These are phyloP conservation scores for Synergus gifuensis DNA, from an alignment of 2,888 invertebrate species.

Conservation along the genomic window DNA sequence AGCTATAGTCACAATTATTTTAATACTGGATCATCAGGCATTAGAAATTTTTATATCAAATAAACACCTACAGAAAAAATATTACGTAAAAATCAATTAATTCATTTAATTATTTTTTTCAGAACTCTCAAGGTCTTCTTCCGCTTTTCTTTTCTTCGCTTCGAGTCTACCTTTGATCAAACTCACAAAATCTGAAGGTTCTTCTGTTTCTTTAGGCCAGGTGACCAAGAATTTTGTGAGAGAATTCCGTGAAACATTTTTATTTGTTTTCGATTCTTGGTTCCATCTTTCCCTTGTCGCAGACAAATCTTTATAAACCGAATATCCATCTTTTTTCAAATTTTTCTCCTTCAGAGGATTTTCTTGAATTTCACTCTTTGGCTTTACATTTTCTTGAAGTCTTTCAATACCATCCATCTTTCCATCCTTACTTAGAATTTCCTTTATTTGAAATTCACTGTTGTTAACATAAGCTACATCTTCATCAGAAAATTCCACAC, in stretches of 20 bases:
- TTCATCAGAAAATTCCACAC: constrained; percentile 66
- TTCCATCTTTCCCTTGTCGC: constrained; percentile 40
- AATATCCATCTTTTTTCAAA: constrained; percentile 28
- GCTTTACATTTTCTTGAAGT: constrained; percentile 50
- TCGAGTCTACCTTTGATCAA: constrained; percentile 65
- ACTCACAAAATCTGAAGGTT: constrained; percentile 59
- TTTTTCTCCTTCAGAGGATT: constrained; percentile 10
- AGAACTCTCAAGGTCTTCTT: not conserved
- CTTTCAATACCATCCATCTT: constrained; percentile 27
- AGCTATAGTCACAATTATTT: not conserved
- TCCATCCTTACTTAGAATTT: constrained; percentile 44
- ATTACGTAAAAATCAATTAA: not conserved
- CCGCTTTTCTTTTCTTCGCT: constrained; percentile 50
- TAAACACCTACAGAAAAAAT: not conserved
- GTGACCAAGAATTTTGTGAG: constrained; percentile 13
- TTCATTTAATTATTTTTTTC: not conserved
- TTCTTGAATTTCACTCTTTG: constrained; percentile 31
- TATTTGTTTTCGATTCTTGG: constrained; percentile 42
- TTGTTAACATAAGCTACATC: constrained; percentile 60
- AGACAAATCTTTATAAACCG: constrained; percentile 4
- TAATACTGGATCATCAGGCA: not conserved
- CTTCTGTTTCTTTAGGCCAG: constrained; percentile 1
- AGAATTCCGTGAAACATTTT: constrained; percentile 34
- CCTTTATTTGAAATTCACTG: constrained; percentile 66
- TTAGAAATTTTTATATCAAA: not conserved